phyloP scores from a whole-genome alignment of 2,888 invertebrate genomes.

The Drosophila eohydei region DNA sequence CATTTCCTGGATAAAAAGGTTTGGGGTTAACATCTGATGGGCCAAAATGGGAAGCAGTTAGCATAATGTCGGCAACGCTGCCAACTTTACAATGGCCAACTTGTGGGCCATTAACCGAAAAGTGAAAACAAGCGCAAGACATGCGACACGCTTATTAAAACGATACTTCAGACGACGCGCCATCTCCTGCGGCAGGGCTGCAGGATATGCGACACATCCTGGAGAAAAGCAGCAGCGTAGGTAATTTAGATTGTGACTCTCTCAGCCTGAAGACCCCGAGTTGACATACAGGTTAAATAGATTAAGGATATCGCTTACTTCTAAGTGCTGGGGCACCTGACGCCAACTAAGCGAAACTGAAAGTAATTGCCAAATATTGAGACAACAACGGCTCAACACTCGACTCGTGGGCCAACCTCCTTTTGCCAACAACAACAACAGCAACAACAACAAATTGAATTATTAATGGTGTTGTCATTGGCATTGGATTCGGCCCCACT shows the following conservation, averaged over 20 bases:
- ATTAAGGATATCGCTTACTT: conserved; percentile 77
- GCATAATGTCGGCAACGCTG: conserved; percentile 57
- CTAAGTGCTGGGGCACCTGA: conserved; percentile 59
- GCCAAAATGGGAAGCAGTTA: conserved; percentile 64
- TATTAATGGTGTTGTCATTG: conserved; percentile 78
- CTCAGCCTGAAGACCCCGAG: conserved; percentile 5
- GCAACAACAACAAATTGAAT: conserved; percentile 66
- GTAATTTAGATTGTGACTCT: conserved; percentile 72
- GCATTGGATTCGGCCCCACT: conserved; percentile 39
- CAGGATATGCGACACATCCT: conserved; percentile 66
- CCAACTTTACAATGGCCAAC: conserved; percentile 72
- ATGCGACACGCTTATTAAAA: conserved; percentile 75
- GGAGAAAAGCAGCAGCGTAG: conserved; percentile 48
- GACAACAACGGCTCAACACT: conserved; percentile 51
- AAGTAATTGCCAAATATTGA: conserved; percentile 79
- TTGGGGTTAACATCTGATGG: conserved; percentile 47
- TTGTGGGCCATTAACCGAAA: conserved; percentile 74
- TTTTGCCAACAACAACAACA: conserved; percentile 15
- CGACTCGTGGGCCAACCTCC: conserved; percentile 23
- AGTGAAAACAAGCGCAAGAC: conserved; percentile 62
- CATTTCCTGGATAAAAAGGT: conserved; percentile 65
- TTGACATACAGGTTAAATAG: conserved; percentile 76
- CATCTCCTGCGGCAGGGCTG: background rate
- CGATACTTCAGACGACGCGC: conserved; percentile 63
- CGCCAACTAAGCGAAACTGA: conserved; percentile 52